phyloP scores from a whole-genome alignment of 2,797 vertebrate species.

The Muscicapa striata region DNA sequence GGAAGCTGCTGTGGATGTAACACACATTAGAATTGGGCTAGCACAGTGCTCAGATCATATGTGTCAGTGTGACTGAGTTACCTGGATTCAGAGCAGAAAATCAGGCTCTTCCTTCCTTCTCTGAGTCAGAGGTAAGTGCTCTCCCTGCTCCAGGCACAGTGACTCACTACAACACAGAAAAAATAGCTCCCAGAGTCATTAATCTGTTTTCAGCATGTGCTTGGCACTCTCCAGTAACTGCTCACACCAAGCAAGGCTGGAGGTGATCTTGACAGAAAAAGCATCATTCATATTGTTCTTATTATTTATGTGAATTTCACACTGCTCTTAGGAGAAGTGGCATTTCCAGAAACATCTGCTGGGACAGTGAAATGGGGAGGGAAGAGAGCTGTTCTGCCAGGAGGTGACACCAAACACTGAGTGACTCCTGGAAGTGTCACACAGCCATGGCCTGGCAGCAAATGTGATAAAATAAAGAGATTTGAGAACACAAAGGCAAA shows the following conservation, averaged over 20 bases:
- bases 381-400: neutral
- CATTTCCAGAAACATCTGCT: neutral
- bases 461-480: neutral
- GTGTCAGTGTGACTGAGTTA: neutral
- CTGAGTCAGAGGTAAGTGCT: constrained; percentile 20
- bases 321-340: neutral
- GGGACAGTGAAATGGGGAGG: neutral
- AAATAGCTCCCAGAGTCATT: neutral
- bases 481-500: neutral
- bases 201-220: neutral
- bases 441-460: neutral
- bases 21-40: fast-evolving
- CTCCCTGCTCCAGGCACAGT: neutral
- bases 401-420: neutral
- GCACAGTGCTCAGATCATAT: neutral
- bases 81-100: constrained; percentile 1
- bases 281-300: too few relatives aligned
- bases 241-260: neutral
- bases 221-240: neutral
- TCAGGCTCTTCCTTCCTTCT: neutral
- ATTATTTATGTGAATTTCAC: neutral
- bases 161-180: neutral
- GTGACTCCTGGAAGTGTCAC: neutral
- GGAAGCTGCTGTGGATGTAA: neutral
- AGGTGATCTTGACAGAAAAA: neutral